Conservation (phyloP, 2,888 invertebrate species). For the Lepeophtheirus nordmannii region DNA sequence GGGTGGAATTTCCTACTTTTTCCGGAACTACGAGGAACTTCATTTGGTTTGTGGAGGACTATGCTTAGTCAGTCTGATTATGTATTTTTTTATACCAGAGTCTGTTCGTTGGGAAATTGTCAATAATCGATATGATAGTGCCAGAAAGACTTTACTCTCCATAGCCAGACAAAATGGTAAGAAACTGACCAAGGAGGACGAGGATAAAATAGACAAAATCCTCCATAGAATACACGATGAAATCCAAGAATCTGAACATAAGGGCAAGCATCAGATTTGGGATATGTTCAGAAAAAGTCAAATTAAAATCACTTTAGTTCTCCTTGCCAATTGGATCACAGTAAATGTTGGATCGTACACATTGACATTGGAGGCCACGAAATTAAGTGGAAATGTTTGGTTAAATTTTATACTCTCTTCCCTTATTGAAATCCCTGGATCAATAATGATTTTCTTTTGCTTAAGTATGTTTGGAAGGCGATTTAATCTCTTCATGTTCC, state of each 20-base stretch:
- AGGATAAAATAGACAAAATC: background rate
- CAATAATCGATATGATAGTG: background rate
- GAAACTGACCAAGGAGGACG: background rate
- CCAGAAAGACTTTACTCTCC: background rate
- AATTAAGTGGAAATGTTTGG: conserved; percentile 9
- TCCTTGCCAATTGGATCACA: conserved; percentile 9
- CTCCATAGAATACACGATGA: background rate
- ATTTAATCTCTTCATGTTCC: background rate
- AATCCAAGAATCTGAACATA: background rate
- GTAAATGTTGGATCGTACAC: conserved; percentile 10
- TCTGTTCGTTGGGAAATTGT: background rate
- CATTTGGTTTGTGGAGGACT: background rate
- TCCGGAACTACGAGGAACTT: background rate
- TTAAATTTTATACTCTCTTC: conserved; percentile 10
- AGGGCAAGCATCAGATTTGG: background rate
- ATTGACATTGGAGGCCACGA: background rate
- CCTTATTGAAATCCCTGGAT: conserved; percentile 3
- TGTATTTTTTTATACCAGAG: conserved; percentile 13
- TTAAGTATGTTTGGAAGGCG: background rate
- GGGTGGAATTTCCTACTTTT: background rate
- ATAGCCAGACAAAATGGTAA: conserved; percentile 11
- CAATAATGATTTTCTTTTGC: background rate
- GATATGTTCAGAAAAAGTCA: conserved; percentile 14
- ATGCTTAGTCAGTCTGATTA: background rate
- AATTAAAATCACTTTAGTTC: background rate